Conservation (phyloP, 2,797 vertebrate species). For the Danio tinwini region DNA sequence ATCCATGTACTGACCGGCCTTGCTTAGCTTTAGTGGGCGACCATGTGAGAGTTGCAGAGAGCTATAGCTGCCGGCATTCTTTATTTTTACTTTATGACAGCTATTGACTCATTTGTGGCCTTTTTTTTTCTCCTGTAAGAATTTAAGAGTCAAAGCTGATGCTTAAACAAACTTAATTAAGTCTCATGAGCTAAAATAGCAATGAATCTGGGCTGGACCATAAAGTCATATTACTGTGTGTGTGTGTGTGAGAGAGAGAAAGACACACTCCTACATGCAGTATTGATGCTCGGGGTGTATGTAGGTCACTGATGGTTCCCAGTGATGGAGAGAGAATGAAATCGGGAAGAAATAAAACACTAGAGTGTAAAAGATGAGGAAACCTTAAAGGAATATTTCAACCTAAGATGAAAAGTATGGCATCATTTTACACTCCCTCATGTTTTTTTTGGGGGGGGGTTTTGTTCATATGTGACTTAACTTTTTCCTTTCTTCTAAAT, state of each 20-base stretch:
- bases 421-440: background rate
- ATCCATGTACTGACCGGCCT: no score
- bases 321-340: slow-evolving; percentile 4
- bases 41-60: no score
- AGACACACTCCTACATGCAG: slow-evolving; percentile 1
- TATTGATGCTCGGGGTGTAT: slow-evolving; percentile 27
- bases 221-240: background rate
- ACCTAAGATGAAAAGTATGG: background rate
- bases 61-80: no score
- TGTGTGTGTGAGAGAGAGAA: background rate
- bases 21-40: no score
- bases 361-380: background rate
- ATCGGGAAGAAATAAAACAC: background rate
- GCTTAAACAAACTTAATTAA: background rate
- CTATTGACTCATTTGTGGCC: no score
- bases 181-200: background rate
- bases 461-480: background rate
- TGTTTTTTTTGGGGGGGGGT: background rate
- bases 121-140: no score
- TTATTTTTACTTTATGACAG: no score
- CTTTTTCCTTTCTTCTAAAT: no score
- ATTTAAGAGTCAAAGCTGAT: background rate
- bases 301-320: slow-evolving; percentile 40
- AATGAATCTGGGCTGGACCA: background rate
- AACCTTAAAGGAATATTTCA: slow-evolving; percentile 13